A percentile compares a stretch with the other conserved stretches of the same genome.
phyloP scores from a whole-genome alignment of 30 jellyfish, hydroid and myxozoan genomes.

The Euphysa ruthae region DNA sequence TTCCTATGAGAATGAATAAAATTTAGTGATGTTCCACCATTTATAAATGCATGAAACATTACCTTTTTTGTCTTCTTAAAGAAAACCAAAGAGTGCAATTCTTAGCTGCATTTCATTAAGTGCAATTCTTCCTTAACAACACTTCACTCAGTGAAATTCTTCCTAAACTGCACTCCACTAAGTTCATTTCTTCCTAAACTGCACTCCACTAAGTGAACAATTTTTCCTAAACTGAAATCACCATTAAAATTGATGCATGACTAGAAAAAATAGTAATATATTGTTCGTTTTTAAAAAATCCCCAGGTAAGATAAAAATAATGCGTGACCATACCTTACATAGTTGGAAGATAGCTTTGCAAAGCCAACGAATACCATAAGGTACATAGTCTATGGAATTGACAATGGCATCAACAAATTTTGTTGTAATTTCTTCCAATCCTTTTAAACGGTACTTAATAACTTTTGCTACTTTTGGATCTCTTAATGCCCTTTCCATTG shows the following conservation, averaged over 20 bases:
- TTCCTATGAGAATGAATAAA: conserved; percentile 38
- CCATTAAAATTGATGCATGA: too few relatives aligned
- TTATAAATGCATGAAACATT: too few relatives aligned
- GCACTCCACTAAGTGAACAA: too few relatives aligned
- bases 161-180: too few relatives aligned
- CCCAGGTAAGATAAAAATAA: not conserved
- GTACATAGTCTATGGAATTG: conserved; percentile 71
- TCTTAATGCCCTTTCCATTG: conserved; percentile 65
- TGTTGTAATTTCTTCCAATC: conserved; percentile 23
- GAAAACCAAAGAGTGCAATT: too few relatives aligned
- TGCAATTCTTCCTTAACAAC: too few relatives aligned
- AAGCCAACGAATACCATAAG: conserved; percentile 94
- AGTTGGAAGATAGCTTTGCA: conserved; percentile 88
- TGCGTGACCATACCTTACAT: conserved; percentile 49
- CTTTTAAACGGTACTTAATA: conserved; percentile 39
- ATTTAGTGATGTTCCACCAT: not conserved
- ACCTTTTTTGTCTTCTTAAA: too few relatives aligned
- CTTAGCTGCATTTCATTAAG: too few relatives aligned
- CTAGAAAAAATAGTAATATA: too few relatives aligned
- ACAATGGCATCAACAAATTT: conserved; percentile 73
- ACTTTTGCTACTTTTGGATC: conserved; percentile 62
- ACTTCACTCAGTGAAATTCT: too few relatives aligned
- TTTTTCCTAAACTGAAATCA: not conserved
- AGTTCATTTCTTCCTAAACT: too few relatives aligned
- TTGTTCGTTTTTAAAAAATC: too few relatives aligned